Base-by-base conservation (phyloP, 2,888 invertebrate genomes). In the Itoplectis maculator region DNA sequence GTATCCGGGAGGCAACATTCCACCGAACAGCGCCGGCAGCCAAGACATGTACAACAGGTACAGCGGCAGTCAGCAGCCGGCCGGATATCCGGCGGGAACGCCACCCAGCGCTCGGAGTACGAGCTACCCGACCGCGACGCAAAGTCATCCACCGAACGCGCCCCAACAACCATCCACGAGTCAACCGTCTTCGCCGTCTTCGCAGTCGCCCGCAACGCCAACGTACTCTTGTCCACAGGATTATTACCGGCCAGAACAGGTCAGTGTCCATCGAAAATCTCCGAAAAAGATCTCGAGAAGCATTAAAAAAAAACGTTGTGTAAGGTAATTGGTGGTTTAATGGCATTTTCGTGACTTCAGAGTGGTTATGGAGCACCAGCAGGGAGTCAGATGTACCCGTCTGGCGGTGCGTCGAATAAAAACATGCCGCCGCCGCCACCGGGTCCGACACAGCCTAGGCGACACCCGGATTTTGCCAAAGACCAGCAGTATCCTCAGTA, bases 391-490 rank as follows among this genome's bases (percentile, higher is more conserved):
- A 92, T 92, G 84, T 94, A 94, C 89, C 90, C 94, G 47, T 91
- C 92, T 76, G 91, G 92, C 74, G 92, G 93, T 59, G 91, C 93
- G 65, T 89, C 93, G 37, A 94, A 94, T 88, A 95, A 95, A 89
- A 94, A 94, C 86, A 94, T 95, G 94, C 95, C 95, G 54, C 95
- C 95, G 65, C 95, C 96, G 89, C 94, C 95, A 85, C 95, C 95
- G 73, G 92, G 92, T 74, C 92, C 92, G 37, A 92, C 89, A 68
- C 96, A 96, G 88, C 96, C 96, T 59, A 94, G 97, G 87, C 94
- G 97, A 89, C 97, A 97, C 94, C 97, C 97, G 74, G 97, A 97
- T 93, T 97, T 97, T 94, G 95, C 95, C 88, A 96, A 96, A 94
- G 96, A 97, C 91, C 95, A 95, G 91, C 95, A 95, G 84, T 95